phyloP scores from a whole-genome alignment of 1,140 invertebrate genomes.

The Bilobella aurantiaca region DNA sequence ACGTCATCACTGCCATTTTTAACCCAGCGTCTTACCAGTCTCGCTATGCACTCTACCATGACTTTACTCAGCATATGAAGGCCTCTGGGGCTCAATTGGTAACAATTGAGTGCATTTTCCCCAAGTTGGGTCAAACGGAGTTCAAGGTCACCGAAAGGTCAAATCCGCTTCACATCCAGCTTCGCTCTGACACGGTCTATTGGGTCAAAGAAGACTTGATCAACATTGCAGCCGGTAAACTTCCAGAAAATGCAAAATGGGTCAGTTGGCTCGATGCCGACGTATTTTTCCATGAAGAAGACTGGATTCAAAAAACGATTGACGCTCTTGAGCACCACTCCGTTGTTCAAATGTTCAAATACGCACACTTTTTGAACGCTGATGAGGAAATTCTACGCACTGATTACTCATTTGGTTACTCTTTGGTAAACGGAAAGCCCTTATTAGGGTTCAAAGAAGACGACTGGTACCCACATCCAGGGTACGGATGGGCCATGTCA shows the following conservation, averaged over 20 bases:
- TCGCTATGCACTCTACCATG: conserved; percentile 8
- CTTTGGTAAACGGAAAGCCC: conserved; percentile 2
- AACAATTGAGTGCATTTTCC: conserved; percentile 18
- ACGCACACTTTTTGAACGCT: conserved; percentile 9
- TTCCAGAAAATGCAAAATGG: conserved; percentile 14
- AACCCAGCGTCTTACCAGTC: conserved; percentile 5
- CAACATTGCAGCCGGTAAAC: conserved; percentile 12
- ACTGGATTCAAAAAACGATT: conserved; percentile 11
- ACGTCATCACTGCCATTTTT: neutral
- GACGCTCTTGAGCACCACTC: neutral
- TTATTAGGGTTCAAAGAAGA: neutral
- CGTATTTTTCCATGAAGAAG: neutral
- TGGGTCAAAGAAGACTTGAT: conserved; percentile 20
- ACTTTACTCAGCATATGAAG: conserved; percentile 10
- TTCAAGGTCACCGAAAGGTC: conserved; percentile 11
- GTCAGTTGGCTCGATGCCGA: conserved; percentile 19
- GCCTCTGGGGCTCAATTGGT: conserved; percentile 1
- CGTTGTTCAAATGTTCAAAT: conserved; percentile 16
- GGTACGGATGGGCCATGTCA: conserved; percentile 18
- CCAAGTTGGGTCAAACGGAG: neutral
- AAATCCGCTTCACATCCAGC: conserved; percentile 12
- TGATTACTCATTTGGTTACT: conserved; percentile 21
- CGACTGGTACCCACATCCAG: conserved; percentile 18
- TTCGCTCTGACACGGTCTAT: conserved; percentile 13
- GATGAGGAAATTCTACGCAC: neutral